A percentile compares a stretch with the other conserved stretches of the same genome.
Conservation (phyloP, 2,888 invertebrate species). For the Archips xylosteana region DNA sequence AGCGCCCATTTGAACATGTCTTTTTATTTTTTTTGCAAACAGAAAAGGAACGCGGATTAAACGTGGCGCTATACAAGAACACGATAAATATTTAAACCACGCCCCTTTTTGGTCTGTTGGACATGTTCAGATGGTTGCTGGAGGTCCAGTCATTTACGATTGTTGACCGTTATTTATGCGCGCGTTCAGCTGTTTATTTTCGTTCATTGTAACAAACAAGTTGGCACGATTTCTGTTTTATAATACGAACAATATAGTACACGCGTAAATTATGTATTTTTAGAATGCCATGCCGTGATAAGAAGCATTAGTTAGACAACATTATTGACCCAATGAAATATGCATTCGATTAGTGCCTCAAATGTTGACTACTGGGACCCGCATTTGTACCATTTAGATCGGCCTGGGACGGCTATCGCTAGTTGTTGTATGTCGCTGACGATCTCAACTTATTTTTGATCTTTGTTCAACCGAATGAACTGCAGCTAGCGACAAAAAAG, state of each 20-base stretch:
- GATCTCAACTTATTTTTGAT: not conserved
- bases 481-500: not conserved
- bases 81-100: not conserved
- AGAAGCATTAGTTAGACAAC: not conserved
- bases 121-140: not conserved
- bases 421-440: not conserved
- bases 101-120: not conserved
- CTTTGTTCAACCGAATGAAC: not conserved
- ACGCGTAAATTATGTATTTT: not conserved
- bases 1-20: not conserved
- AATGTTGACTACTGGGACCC: constrained; percentile 9
- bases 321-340: not conserved
- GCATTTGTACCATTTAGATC: constrained; percentile 5
- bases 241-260: not conserved
- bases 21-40: not conserved
- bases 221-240: not conserved
- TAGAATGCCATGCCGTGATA: not conserved
- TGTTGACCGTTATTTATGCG: not conserved
- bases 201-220: not conserved
- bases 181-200: not conserved
- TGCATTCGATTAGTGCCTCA: not conserved
- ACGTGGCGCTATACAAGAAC: not conserved
- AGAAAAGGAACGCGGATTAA: not conserved
- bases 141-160: no score
- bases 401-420: not conserved